Evolutionary conservation across 2,797 vertebrate species (phyloP).

Genomic region (Emydoidea blandingii): DNA sequence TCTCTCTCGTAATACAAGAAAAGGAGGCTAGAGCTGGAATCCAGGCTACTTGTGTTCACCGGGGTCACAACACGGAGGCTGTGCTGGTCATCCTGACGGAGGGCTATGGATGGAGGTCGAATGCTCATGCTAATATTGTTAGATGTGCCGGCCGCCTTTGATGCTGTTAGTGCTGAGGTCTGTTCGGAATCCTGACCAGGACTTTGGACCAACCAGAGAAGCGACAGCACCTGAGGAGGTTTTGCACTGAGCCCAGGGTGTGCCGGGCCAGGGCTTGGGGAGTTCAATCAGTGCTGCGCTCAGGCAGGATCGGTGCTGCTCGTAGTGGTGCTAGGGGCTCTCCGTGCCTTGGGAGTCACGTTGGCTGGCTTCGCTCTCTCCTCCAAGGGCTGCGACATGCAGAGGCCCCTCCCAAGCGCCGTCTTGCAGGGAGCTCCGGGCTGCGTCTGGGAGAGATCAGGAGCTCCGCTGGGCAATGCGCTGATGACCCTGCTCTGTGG

Average conservation of each 20-base stretch:
- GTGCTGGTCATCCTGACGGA: no score
- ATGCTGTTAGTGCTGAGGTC: not conserved
- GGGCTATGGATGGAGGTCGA: not conserved
- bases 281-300: not conserved
- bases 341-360: not conserved
- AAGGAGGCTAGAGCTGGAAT: not conserved
- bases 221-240: no score
- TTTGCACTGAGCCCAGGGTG: not conserved
- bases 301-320: not conserved
- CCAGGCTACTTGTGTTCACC: no score
- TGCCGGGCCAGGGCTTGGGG: not conserved
- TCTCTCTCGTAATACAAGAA: fast-evolving
- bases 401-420: not conserved
- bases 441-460: not conserved
- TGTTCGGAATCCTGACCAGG: not conserved
- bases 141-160: not conserved
- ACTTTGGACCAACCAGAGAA: not conserved
- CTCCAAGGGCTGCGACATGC: not conserved
- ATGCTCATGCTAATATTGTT: not conserved
- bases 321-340: not conserved
- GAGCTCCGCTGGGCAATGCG: not conserved
- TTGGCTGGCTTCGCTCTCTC: not conserved
- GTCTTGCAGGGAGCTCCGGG: no score
- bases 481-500: not conserved
- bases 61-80: not conserved